Base-by-base conservation (phyloP, 2,113 vertebrate species). In the Nanorana parkeri region DNA sequence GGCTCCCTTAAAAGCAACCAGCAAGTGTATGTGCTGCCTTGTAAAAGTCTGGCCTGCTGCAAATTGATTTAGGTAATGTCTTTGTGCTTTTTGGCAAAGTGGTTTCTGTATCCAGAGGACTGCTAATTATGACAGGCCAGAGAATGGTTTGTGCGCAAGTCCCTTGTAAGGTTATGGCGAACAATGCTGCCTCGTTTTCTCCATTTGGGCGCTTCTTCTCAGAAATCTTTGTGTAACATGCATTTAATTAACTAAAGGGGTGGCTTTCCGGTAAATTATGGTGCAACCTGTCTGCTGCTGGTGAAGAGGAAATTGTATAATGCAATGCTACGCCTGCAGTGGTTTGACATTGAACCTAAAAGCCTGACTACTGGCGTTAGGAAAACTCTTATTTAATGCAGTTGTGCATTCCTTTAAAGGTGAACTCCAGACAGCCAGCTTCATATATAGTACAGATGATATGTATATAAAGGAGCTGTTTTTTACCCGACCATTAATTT, bases 1-100 rank as follows among this genome's bases (percentile, higher is more conserved):
- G n/a, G 55, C 55, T 80, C 67, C 78, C 78, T 65, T 68, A 78
- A 67, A 78, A 78, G 64, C 77, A 58, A 36, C 23, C 64, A 68
- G 10, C 65, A 19, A 1, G 17, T n/a, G 55, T 17, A 26, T 54
- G 54, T 20, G 32, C 56, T 61, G 66, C 54, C 67, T 80, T 61
- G 66, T 69, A 61, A 79, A 79, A 61, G 66, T 56, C 78, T 69
- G 78, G 54, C 67, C 67, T 24, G 78, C 66, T 7, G 29, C 51
- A 67, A 80, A 80, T 80, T 80, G 78, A 80, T 80, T 69, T 69
- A 68, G 28, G 78, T 80, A 68, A 80, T 80, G 28, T 47, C 74
- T 81, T 85, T 77, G 24, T 52, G 68, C n/a, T 84, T 66, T 32
- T 69, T 21, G 32, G 77, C 26, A 79, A 36, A 69, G 67, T 26